A percentile compares a stretch with the other conserved stretches of the same genome.
Conservation (phyloP, 2,113 vertebrate species). For the Maccullochella peelii region DNA sequence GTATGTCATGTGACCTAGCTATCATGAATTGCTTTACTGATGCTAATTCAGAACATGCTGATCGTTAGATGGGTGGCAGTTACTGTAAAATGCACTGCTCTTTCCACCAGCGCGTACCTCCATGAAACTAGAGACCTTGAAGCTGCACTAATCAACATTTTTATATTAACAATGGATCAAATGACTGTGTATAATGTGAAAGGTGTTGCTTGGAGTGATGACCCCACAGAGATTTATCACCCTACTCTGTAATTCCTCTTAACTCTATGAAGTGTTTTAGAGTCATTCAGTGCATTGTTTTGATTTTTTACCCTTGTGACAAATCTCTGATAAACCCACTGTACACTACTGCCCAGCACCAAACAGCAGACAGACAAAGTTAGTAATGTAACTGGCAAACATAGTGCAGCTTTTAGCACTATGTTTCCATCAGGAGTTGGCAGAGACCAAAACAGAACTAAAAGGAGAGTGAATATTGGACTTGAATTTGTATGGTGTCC, state of each 20-base stretch:
- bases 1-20: slow-evolving; percentile 19
- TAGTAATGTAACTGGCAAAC: neutral
- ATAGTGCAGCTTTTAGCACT: neutral
- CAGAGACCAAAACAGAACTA: neutral
- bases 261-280: neutral
- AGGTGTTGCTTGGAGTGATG: neutral
- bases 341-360: neutral
- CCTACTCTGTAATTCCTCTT: no score
- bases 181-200: neutral
- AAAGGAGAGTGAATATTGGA: neutral
- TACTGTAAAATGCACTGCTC: slow-evolving; percentile 5
- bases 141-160: neutral
- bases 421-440: neutral
- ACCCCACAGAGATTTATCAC: neutral
- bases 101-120: neutral
- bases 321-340: neutral
- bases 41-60: slow-evolving; percentile 6
- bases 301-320: neutral
- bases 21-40: slow-evolving; percentile 2
- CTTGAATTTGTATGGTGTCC: neutral
- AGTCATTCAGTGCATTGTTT: neutral
- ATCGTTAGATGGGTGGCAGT: neutral
- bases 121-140: neutral
- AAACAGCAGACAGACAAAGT: neutral
- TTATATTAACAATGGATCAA: neutral